Base-by-base conservation (phyloP, 2,113 vertebrate species). In the Pyxicephalus adspersus region DNA sequence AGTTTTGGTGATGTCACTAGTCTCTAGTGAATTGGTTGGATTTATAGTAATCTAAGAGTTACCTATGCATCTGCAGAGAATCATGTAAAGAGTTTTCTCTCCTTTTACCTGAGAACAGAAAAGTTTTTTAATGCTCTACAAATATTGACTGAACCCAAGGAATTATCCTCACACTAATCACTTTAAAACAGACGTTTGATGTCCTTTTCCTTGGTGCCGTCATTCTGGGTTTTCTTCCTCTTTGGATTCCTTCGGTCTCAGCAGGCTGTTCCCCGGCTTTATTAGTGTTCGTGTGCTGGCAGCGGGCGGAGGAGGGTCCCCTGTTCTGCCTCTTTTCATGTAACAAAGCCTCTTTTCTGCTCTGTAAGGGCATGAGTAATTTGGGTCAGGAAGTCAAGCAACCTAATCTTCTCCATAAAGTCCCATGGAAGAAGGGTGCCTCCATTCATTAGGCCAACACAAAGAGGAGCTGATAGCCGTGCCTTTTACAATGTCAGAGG, bases 361-460 rank as follows among this genome's bases (percentile, higher is more conserved):
- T 19, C 57, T 83, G 89, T 87, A 87, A 87, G 90, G 90, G 91
- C 92, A 87, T 86, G 89, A 90, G 85, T 88, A 89, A 90, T 89
- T 89, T 90, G 72, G 83, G 87, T 88, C 85, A 90, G 89, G 86
- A 89, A 90, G 88, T 84, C 88, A 88, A 86, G 87, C 85, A 83
- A 86, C 85, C 87, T 87, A 87, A 89, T 85, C 81, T 85, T 72
- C 84, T 67, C 64, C 26, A 75, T 64, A 76, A 66, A 87, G 72
- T 75, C 60, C 57, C 51, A 45, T 66, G 64, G 57, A 72, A 72
- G 28, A 60, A 23, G 67, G 77, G 6, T 20, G 20, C 3, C 18
- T 8, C 63, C 54, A 66, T 68, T 80, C 68, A 52, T 64, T 51
- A 66, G 75, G 55, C 63, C 60, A 60, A 71, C 64, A 70, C 64